Conservation (phyloP, 64 coral and sea anemone species). For the Actinia tenebrosa region DNA sequence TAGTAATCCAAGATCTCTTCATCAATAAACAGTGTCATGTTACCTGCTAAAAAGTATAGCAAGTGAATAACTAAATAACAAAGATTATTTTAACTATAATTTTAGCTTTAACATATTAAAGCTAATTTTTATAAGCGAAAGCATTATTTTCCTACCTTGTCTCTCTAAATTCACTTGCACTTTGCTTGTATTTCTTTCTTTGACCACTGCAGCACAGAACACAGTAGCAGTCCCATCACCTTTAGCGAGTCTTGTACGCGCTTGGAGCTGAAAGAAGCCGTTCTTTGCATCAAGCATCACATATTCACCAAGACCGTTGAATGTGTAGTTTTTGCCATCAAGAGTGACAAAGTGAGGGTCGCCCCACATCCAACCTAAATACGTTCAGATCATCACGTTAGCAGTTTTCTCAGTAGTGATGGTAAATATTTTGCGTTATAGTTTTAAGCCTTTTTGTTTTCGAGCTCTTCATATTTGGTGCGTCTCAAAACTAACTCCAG, state of each 20-base stretch:
- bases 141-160: not conserved
- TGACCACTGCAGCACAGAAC: constrained; percentile 22
- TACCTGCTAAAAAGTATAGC: not conserved
- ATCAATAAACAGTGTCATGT: constrained; percentile 7
- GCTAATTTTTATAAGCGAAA: not conserved
- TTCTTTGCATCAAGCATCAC: constrained; percentile 18
- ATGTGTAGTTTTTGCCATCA: constrained; percentile 45
- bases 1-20: not conserved
- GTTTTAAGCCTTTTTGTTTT: too few relatives aligned
- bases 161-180: constrained; percentile 16
- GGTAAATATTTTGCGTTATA: too few relatives aligned
- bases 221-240: constrained; percentile 31
- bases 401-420: too few relatives aligned
- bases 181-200: constrained; percentile 28
- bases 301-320: constrained; percentile 49
- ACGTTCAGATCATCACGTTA: not conserved
- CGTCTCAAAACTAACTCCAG: too few relatives aligned
- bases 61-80: too few relatives aligned
- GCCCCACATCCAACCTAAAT: constrained; percentile 43
- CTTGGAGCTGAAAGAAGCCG: constrained; percentile 38
- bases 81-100: too few relatives aligned
- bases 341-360: constrained; percentile 51
- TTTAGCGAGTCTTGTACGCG: constrained; percentile 41
- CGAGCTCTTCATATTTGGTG: too few relatives aligned
- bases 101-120: too few relatives aligned